A percentile compares a stretch with the other conserved stretches of the same genome.
Conservation (phyloP, 1,140 invertebrate species). For the Philopotamus ludificatus region DNA sequence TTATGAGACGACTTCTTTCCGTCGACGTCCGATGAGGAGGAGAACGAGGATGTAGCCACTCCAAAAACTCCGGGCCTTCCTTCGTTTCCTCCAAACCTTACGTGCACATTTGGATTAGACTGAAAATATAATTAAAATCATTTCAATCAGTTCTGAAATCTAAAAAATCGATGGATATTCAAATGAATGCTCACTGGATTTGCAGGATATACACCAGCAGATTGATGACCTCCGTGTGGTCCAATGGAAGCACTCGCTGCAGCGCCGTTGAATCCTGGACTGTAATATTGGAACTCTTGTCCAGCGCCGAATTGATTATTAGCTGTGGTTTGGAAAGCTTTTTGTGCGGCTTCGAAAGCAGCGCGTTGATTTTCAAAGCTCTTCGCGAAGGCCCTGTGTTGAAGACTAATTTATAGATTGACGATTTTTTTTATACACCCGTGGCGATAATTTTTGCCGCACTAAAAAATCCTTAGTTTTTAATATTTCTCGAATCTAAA, state of each 20-base stretch:
- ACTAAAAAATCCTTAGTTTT: background rate
- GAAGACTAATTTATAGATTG: too few species aligned
- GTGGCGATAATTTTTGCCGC: too few species aligned
- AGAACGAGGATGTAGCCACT: slow-evolving; percentile 65
- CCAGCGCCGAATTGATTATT: slow-evolving; percentile 44
- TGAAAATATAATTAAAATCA: too few species aligned
- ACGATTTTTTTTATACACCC: too few species aligned
- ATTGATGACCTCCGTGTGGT: slow-evolving; percentile 56
- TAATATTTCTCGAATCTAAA: too few species aligned
- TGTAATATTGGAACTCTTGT: slow-evolving; percentile 33
- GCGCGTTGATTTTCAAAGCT: slow-evolving; percentile 47
- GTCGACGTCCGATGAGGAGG: slow-evolving; percentile 58
- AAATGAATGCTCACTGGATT: slow-evolving; percentile 55
- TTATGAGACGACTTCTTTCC: slow-evolving; percentile 59
- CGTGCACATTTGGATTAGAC: slow-evolving; percentile 60
- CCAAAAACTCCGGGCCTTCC: slow-evolving; percentile 53
- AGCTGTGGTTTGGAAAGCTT: slow-evolving; percentile 50
- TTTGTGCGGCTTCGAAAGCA: slow-evolving; percentile 47
- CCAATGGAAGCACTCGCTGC: slow-evolving; percentile 51
- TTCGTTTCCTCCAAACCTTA: slow-evolving; percentile 52
- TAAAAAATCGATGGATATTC: slow-evolving; percentile 5
- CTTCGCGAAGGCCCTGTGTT: slow-evolving; percentile 50
- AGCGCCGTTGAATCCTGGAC: slow-evolving; percentile 40
- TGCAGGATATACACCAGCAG: slow-evolving; percentile 57
- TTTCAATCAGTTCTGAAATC: too few species aligned